These are phyloP conservation scores for Pyralis farinalis DNA, from an alignment of 2,888 invertebrate genomes.

Conservation along the genomic window DNA sequence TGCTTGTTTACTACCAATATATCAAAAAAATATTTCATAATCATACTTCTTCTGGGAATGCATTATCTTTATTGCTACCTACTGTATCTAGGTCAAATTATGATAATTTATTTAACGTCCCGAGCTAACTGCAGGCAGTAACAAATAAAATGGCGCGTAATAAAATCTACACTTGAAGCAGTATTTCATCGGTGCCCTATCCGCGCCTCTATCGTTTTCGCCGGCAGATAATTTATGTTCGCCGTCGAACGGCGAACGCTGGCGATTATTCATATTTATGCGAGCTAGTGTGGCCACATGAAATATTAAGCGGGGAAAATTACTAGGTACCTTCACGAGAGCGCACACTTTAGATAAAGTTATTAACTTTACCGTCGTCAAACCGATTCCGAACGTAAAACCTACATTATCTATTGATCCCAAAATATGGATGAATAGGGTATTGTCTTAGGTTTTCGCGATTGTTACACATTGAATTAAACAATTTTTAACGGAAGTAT, in stretches of 20 bases:
- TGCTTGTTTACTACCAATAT: too few relatives aligned
- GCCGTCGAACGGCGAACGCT: conserved; percentile 45
- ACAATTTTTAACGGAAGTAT: too few relatives aligned
- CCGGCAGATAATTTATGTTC: conserved; percentile 47
- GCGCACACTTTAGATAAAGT: conserved; percentile 1
- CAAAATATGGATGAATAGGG: too few relatives aligned
- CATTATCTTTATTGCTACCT: too few relatives aligned
- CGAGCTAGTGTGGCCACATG: conserved; percentile 40
- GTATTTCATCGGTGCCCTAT: conserved; percentile 15
- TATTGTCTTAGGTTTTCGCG: too few relatives aligned
- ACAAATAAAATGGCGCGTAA: neutral
- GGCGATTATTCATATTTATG: conserved; percentile 65
- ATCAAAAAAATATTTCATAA: too few relatives aligned
- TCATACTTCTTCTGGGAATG: too few relatives aligned
- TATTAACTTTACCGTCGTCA: too few relatives aligned
- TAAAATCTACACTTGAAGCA: neutral
- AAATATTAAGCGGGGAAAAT: conserved; percentile 34
- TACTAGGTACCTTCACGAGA: conserved; percentile 15
- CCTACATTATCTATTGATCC: too few relatives aligned
- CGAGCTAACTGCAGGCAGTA: neutral
- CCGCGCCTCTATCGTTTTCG: conserved; percentile 38
- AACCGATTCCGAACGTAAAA: too few relatives aligned
- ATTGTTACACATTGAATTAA: too few relatives aligned
- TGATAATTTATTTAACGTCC: conserved; percentile 11
- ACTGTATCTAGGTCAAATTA: conserved; percentile 3